Percentiles rank a stretch among this genome's conserved stretches.
phyloP scores from a whole-genome alignment of 2,113 vertebrate genomes.

The Oenanthe oenanthe region DNA sequence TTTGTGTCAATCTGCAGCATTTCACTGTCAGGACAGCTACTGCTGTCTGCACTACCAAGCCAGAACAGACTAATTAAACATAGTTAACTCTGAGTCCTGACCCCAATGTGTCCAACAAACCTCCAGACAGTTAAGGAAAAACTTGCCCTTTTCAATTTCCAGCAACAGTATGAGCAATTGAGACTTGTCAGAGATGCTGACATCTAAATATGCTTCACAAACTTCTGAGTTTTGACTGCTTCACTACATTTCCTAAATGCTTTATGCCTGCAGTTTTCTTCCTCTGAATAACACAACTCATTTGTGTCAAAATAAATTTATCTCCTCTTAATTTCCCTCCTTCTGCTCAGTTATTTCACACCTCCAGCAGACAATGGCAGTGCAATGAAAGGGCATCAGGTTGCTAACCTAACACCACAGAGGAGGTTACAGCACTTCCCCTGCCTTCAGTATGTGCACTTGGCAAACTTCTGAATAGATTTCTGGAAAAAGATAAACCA shows the following conservation, averaged over 20 bases:
- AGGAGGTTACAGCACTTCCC: not conserved
- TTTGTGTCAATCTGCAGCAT: not conserved
- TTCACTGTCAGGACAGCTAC: not conserved
- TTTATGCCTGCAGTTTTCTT: not conserved
- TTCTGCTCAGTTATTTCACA: not conserved
- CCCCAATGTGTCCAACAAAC: slow-evolving; percentile 7
- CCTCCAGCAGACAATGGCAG: not conserved
- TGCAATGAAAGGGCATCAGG: not conserved
- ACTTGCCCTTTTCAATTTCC: not conserved
- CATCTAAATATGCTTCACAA: not conserved
- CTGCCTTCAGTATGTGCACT: not conserved
- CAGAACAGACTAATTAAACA: not conserved
- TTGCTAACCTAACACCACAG: not conserved
- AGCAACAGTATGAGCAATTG: not conserved
- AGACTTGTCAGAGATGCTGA: slow-evolving; percentile 14
- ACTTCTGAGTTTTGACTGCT: not conserved
- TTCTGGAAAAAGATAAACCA: not conserved
- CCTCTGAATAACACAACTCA: not conserved
- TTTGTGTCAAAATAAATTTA: not conserved
- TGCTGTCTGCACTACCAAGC: not conserved
- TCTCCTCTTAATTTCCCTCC: not conserved
- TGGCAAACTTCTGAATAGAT: not conserved
- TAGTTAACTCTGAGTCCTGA: slow-evolving; percentile 19
- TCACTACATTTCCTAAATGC: not conserved
- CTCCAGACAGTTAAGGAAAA: not conserved